Evolutionary conservation across 2,888 invertebrate genomes (phyloP).

Genomic region (Pyrrhia umbra): DNA sequence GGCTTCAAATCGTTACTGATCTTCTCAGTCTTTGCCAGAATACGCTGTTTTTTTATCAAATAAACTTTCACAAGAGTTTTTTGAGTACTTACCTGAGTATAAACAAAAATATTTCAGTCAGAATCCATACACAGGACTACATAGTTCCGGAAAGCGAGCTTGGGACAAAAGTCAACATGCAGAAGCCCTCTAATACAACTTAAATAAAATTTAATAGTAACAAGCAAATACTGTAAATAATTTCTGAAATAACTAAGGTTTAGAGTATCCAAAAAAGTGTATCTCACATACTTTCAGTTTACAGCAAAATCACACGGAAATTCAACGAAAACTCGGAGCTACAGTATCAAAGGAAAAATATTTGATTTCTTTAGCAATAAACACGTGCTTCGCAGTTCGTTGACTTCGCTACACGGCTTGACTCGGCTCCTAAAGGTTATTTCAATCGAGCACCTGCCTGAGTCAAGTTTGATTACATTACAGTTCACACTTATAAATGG

Average conservation of each 20-base stretch:
- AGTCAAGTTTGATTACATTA: constrained; percentile 48
- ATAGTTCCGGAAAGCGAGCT: too few relatives aligned
- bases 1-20: too few relatives aligned
- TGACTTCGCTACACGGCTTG: constrained; percentile 36
- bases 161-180: too few relatives aligned
- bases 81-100: too few relatives aligned
- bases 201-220: too few relatives aligned
- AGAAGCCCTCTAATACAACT: too few relatives aligned
- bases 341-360: constrained; percentile 43
- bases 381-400: constrained; percentile 54
- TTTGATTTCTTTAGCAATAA: constrained; percentile 52
- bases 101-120: too few relatives aligned
- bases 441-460: constrained; percentile 39
- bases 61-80: too few relatives aligned
- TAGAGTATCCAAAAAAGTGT: constrained; percentile 9
- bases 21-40: too few relatives aligned
- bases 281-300: constrained; percentile 9
- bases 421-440: constrained; percentile 41
- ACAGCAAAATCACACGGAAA: constrained; percentile 42
- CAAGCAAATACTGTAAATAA: too few relatives aligned
- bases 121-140: too few relatives aligned
- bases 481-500: constrained; percentile 25
- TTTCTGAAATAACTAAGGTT: neutral
- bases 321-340: constrained; percentile 20
- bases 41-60: too few relatives aligned